Base-by-base conservation (phyloP, 1,140 invertebrate species). In the Heliothis virescens region DNA sequence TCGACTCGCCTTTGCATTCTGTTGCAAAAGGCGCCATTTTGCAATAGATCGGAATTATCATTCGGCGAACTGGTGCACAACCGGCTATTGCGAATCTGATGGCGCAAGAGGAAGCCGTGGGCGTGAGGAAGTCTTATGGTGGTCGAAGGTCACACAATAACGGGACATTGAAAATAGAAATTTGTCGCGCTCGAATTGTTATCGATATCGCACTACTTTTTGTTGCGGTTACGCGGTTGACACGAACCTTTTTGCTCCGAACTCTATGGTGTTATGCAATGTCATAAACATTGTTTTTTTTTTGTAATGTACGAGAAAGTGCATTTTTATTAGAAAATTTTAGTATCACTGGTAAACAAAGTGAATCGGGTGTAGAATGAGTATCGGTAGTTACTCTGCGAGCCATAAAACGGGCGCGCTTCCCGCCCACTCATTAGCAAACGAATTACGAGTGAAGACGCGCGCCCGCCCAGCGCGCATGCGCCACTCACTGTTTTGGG, bases 31-130 rank as follows among this genome's bases (percentile, higher is more conserved):
- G 47, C 74, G 63, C 77, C 72, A 82, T 92, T 91, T 92, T 90
- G 91, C 90, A 93, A 94, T 72, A 87, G 86, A 89, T 92, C 84
- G 89, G 90, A 92, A 94, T 93, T 94, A 94, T 94, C 91, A 94
- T 93, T 90, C 87, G 85, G 84, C 87, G 88, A 93, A 94, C 87
- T 93, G 85, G 93, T 94, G 93, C 92, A 94, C 89, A 93, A 92
- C 91, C 72, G 81, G 78, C 80, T 59, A 85, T 90, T 91, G 90
- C 90, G 89, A 83, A 81, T 83, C 78, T n/a, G 26, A 81, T 69
- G 82, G 93, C 91, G 89, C 87, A 90, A 93, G 85, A 89, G 91
- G 89, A 92, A 92, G 88, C 85, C 79, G 88, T 87, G 77, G 89
- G 89, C 86, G 89, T 85, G 80, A 89, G 90, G 91, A 88, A 90